These are phyloP conservation scores for Otocyon megalotis DNA, from an alignment of 2,113 vertebrate genomes.

Conservation along the genomic window DNA sequence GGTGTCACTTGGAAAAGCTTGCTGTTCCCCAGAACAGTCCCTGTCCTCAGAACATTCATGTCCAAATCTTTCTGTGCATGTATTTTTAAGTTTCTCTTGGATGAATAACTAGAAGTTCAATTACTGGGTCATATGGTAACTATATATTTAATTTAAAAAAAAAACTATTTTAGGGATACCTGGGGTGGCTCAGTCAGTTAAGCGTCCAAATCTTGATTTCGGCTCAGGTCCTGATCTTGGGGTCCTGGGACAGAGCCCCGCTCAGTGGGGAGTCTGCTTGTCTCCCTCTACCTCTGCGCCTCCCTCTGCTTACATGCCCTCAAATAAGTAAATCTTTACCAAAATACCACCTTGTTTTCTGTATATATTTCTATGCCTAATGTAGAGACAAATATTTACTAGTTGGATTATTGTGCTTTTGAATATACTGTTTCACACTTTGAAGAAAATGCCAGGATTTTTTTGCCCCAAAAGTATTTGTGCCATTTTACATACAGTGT, in stretches of 20 bases:
- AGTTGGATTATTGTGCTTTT: slow-evolving; percentile 36
- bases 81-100: slow-evolving; percentile 27
- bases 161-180: background rate
- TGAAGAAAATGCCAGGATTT: background rate
- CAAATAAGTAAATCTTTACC: background rate
- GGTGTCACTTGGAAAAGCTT: background rate
- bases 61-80: background rate
- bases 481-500: background rate
- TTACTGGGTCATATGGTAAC: background rate
- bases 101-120: background rate
- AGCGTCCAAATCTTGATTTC: background rate
- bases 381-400: background rate
- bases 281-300: background rate
- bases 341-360: background rate
- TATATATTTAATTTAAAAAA: background rate
- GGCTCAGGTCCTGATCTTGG: background rate
- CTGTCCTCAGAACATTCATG: background rate
- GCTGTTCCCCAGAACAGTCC: background rate
- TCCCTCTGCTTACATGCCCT: background rate
- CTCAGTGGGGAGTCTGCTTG: background rate
- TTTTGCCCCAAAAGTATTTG: background rate
- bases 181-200: background rate
- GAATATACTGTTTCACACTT: background rate
- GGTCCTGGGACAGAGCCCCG: background rate
- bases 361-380: background rate